phyloP scores from a whole-genome alignment of 2,113 vertebrate species.

The Dolichotis patagonum region DNA sequence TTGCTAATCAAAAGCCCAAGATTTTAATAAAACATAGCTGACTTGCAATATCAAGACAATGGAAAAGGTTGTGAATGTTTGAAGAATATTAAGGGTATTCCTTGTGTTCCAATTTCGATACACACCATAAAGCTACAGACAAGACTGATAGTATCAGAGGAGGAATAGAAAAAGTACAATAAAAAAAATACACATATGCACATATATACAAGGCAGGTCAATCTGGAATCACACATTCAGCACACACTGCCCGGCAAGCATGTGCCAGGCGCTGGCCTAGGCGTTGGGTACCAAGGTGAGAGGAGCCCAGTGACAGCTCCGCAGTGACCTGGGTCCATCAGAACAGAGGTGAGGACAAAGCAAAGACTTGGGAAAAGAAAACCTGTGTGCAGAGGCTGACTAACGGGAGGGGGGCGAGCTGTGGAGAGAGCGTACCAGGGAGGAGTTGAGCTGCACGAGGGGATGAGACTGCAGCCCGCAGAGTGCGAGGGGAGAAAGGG shows the following conservation, averaged over 20 bases:
- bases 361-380: not conserved
- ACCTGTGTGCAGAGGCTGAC: not conserved
- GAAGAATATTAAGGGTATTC: not conserved
- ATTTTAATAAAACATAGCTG: not conserved
- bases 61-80: not conserved
- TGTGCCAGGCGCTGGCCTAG: not conserved
- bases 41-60: slow-evolving; percentile 2
- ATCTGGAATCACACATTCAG: not conserved
- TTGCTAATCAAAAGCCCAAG: slow-evolving; percentile 41
- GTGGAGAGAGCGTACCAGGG: not conserved
- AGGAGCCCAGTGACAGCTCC: not conserved
- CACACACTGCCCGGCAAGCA: not conserved
- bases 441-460: accelerated
- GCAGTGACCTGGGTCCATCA: not conserved
- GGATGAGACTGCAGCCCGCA: not conserved
- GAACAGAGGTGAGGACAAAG: not conserved
- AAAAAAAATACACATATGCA: not conserved
- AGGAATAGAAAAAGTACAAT: not conserved
- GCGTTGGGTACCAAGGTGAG: not conserved
- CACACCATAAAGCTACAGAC: not conserved
- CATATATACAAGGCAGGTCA: not conserved
- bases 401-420: not conserved
- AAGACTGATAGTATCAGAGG: not conserved
- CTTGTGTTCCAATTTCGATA: slow-evolving; percentile 32
- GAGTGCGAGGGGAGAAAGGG: not conserved